These are phyloP conservation scores for Pilophorus perplexus DNA, from an alignment of 2,888 invertebrate genomes.

Conservation along the genomic window DNA sequence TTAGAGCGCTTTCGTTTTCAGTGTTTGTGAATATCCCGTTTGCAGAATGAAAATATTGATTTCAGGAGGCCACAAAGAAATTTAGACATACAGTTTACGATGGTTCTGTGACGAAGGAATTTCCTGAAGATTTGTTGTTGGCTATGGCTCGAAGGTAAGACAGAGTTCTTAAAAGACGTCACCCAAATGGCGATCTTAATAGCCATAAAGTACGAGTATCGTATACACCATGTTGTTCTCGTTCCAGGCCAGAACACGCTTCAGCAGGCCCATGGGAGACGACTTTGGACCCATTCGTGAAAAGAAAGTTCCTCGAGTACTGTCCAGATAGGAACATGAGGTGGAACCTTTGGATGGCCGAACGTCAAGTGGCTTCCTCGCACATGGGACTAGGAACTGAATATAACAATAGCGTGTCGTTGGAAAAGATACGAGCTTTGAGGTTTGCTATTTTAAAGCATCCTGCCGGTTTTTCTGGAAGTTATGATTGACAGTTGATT, in stretches of 20 bases:
- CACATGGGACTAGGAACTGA: constrained; percentile 46
- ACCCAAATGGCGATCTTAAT: not conserved
- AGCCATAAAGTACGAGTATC: no score
- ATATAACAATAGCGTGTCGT: constrained; percentile 63
- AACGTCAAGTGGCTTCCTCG: constrained; percentile 55
- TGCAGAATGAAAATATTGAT: no score
- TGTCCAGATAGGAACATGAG: constrained; percentile 75
- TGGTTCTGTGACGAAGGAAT: constrained; percentile 65
- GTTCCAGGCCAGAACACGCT: constrained; percentile 28
- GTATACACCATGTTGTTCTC: no score
- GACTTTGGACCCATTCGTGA: constrained; percentile 25
- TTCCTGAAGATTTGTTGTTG: constrained; percentile 66
- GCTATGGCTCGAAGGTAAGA: constrained; percentile 28
- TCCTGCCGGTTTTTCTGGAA: not conserved
- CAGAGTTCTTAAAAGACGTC: no score
- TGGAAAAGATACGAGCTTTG: constrained; percentile 73
- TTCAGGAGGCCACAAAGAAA: constrained; percentile 59
- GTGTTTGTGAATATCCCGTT: no score
- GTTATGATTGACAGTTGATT: not conserved
- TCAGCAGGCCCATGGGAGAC: constrained; percentile 35
- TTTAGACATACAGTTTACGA: constrained; percentile 69
- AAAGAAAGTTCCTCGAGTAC: constrained; percentile 71
- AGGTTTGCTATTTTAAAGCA: no score
- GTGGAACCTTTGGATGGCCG: constrained; percentile 83
- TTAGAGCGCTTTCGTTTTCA: no score